Evolutionary conservation across 2,888 invertebrate genomes (phyloP).

Genomic region (Lasius platythorax): DNA sequence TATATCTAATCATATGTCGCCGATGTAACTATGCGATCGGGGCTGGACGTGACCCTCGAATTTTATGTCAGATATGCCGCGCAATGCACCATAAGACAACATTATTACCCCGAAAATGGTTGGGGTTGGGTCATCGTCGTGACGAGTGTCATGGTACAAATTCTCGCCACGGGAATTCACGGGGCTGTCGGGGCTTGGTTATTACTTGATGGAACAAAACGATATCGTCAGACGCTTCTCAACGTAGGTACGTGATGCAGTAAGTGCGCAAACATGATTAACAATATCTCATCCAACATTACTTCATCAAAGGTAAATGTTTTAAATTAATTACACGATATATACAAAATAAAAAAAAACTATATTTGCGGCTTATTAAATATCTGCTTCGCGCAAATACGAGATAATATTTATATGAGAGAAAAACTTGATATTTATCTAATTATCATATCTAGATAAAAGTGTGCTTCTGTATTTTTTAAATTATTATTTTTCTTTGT

Average conservation of each 20-base stretch:
- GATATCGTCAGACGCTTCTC: slow-evolving; percentile 79
- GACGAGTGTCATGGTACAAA: slow-evolving; percentile 87
- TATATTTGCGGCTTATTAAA: not conserved
- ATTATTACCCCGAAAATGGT: slow-evolving; percentile 89
- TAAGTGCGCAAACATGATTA: slow-evolving; percentile 14
- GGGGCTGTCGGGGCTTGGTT: slow-evolving; percentile 81
- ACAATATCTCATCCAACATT: not conserved
- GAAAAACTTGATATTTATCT: not conserved
- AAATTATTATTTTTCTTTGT: not conserved
- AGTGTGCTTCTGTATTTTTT: not conserved
- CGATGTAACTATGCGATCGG: not conserved
- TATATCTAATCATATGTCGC: not conserved
- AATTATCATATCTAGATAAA: not conserved
- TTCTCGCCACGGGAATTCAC: slow-evolving; percentile 87
- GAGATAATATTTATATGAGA: slow-evolving; percentile 16
- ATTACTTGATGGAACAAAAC: slow-evolving; percentile 78
- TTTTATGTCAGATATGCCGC: slow-evolving; percentile 63
- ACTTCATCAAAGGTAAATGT: not conserved
- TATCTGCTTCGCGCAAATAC: not conserved
- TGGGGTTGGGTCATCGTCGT: slow-evolving; percentile 89
- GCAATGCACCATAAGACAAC: slow-evolving; percentile 86
- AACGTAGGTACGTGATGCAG: slow-evolving; percentile 80
- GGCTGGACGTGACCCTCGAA: slow-evolving; percentile 25
- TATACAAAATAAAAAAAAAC: not conserved
- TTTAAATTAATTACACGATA: not conserved